Evolutionary conservation across 2,888 invertebrate species (phyloP), one percentile per base, ranked within the genome.

Genomic region (Eristalis intricaria): DNA sequence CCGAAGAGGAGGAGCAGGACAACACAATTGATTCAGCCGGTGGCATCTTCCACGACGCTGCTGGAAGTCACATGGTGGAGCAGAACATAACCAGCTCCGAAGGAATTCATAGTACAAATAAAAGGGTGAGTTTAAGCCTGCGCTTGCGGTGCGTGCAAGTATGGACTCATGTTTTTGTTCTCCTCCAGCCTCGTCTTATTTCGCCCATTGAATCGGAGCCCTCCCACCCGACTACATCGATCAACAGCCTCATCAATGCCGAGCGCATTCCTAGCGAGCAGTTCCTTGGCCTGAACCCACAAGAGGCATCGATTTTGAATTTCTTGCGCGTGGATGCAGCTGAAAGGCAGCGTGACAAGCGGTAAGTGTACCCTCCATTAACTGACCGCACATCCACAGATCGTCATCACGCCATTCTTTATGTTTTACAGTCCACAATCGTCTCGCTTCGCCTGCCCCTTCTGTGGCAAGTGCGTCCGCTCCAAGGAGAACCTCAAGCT

Each of bases 401-500:
- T 26, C 60, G 26, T 60, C 26, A 60, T 29, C 13, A 23, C 2
- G 13, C 7, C 43, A 4, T 11, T 26, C 26, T 60, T 22, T 56
- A 13, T 56, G 19, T 26, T 26, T 40, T 5, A 22, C 88, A 92
- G 92, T 43, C 92, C 92, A 7, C 92, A 91, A 63, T 91, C 92
- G n/a, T 92, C 93, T 38, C 95, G 97, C 80, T 97, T 97, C 92
- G 97, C 97, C 38, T 97, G 97, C 91, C 97, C 97, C 0, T 97
- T 97, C 92, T 97, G 97, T 92, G 97, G 97, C 68, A 97, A 97
- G 92, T 97, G 97, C 92, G 97, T 98, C 56, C 94, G 97, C 77
- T 97, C 97, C 65, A 97, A 97, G 93, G 97, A 97, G 93, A 97
- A 97, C 92, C 94, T 97, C 73, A 97, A 97, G 93, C 93, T 97